Evolutionary conservation across 2,888 invertebrate species (phyloP), one percentile per base, ranked within the genome.

Genomic region (Phengaris alcon): DNA sequence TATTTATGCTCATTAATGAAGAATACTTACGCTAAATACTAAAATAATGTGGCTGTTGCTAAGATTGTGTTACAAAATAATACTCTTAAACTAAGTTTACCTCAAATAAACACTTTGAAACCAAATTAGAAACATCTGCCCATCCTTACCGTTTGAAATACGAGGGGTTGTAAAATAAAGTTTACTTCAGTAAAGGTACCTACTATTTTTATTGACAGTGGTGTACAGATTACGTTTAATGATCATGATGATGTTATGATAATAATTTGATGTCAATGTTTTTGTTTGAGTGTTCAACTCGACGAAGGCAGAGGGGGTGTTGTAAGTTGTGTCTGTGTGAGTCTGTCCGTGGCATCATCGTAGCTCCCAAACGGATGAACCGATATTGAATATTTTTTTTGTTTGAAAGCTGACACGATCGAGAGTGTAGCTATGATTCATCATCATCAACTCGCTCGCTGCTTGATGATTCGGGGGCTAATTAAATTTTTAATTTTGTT

Each of bases 51-150:
- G 64, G 35, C 13, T 44, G 64, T 44, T 35, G 10, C 35, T 12
- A 6, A 64, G 35, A 64, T 64, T 35, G 6, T 64, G 12, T 64
- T 44, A 64, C 64, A 6, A 44, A 35, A 64, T 64, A 64, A 64
- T 22, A 64, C 59, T 22, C 9, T 22, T 22, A 22, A 64, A 64
- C 12, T 35, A 35, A 9, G 9, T 59, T 22, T 10, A 64, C 12
- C 59, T 22, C 12, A 64, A 64, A 64, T 22, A 57, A 15, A 57
- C 59, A 64, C 59, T 22, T 22, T 64, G 59, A 64, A 64, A 64
- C 59, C 6, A 64, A 64, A 64, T 10, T 64, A 9, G 10, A 64
- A 64, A 64, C 59, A 64, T 64, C 22, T 64, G 22, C 5, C 10
- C 5, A 22, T 64, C 59, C 59, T 35, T 22, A 2, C 6, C 59